These are phyloP conservation scores for Syrmaticus mikado DNA, from an alignment of 2,113 vertebrate genomes.

Conservation along the genomic window DNA sequence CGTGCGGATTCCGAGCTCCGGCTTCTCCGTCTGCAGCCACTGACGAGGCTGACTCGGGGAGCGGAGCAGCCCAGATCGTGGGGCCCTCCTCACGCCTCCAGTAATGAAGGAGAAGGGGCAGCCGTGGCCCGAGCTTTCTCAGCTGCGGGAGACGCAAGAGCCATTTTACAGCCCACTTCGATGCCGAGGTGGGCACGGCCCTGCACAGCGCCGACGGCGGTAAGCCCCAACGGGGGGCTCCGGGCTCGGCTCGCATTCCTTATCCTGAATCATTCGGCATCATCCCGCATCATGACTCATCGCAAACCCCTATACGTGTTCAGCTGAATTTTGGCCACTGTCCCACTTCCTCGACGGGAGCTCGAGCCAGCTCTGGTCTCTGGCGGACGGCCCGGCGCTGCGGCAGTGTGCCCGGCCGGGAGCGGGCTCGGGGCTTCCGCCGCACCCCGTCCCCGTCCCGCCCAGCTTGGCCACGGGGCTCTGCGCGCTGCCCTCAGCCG, in stretches of 20 bases:
- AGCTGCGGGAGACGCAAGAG: background rate
- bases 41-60: background rate
- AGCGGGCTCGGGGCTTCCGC: background rate
- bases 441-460: background rate
- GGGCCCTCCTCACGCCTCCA: background rate
- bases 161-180: background rate
- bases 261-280: background rate
- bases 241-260: background rate
- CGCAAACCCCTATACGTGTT: background rate
- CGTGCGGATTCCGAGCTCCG: background rate
- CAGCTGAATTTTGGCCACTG: fast-evolving
- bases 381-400: background rate
- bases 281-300: background rate
- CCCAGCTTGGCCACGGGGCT: background rate
- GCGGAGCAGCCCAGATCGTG: background rate
- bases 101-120: background rate
- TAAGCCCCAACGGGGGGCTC: background rate
- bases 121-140: background rate
- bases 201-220: too few relatives aligned
- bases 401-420: background rate
- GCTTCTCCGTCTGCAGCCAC: background rate
- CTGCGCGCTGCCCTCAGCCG: background rate
- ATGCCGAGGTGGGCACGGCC: background rate
- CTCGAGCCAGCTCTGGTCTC: too few relatives aligned
- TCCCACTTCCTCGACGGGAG: too few relatives aligned